Evolutionary conservation across 1,140 invertebrate species (phyloP), one percentile per base, ranked within the genome.

Genomic region (Triops longicaudatus): DNA sequence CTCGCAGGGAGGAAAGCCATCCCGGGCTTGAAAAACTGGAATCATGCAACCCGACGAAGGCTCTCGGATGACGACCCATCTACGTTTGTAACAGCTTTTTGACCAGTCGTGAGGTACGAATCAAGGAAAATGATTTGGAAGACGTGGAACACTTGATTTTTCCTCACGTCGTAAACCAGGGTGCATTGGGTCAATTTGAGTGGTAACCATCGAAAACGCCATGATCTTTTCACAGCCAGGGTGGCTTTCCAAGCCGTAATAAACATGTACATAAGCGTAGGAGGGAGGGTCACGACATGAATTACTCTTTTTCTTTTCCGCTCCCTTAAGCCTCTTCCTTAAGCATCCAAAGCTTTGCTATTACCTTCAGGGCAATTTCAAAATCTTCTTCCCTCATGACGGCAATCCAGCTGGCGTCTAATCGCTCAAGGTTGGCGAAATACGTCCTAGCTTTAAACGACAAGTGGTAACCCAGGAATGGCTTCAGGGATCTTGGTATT

Each of bases 331-430:
- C 31, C 31, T n/a, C n/a, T n/a, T n/a, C n/a, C n/a, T n/a, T n/a
- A n/a, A 7, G 7, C 31, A 37, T 7, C 31, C 31, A 37, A 37
- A 37, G 31, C 31, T 37, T 78, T 28, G 43, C 73, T 75, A 81
- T 84, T 84, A 91, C 90, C 90, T 95, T 95, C 83, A 95, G 91
- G 86, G 93, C 93, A 86, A 94, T 91, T 88, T 95, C 93, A 84
- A 95, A 88, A 85, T 95, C 93, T 88, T 95, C 93, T 88, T 95
- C 93, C 84, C 92, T 89, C 93, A 94, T 95, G 50, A 63, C 50
- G 14, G 50, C 22, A 63, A 22, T 63, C 50, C 50, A 63, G 50
- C 50, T n/a, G 50, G 50, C n/a, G 31, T 63, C 6, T 1, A 63
- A 63, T 63, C 50, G n/a, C 1, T 63, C 50, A 63, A 63, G 50